Evolutionary conservation across 2,888 invertebrate species (phyloP).

Genomic region (Leucophora obtusa): DNA sequence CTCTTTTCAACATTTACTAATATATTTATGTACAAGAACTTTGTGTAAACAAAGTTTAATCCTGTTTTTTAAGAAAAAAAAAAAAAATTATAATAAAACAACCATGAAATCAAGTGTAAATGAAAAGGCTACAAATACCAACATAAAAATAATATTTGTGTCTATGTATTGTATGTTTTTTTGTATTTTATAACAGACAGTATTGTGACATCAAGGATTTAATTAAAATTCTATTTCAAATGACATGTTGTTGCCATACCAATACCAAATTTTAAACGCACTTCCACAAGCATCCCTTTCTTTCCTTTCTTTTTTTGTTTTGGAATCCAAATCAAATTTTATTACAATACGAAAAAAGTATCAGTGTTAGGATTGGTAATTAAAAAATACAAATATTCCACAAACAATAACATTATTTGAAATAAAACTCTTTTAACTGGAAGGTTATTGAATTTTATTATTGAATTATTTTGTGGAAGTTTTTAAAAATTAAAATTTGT

Average conservation of each 20-base stretch:
- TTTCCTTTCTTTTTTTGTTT: slow-evolving; percentile 11
- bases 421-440: background rate
- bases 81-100: background rate
- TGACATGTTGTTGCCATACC: slow-evolving; percentile 59
- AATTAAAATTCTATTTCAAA: slow-evolving; percentile 78
- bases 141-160: slow-evolving; percentile 23
- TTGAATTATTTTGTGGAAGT: background rate
- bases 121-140: slow-evolving; percentile 6
- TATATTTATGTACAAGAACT: background rate
- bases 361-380: slow-evolving; percentile 48
- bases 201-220: slow-evolving; percentile 79
- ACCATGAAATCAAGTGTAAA: slow-evolving; percentile 51
- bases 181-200: slow-evolving; percentile 77
- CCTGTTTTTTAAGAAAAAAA: too few species aligned
- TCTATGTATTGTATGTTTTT: slow-evolving; percentile 8
- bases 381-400: slow-evolving; percentile 35
- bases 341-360: slow-evolving; percentile 41
- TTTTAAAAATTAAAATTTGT: too few species aligned
- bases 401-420: slow-evolving; percentile 12
- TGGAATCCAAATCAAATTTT: slow-evolving; percentile 54
- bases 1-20: slow-evolving; percentile 6
- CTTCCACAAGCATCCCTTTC: slow-evolving; percentile 40
- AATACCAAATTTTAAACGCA: slow-evolving; percentile 60
- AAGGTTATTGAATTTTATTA: slow-evolving; percentile 9
- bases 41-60: background rate